Percentiles rank a stretch among this genome's conserved stretches.
These are phyloP conservation scores for Carapus acus DNA, from an alignment of 2,797 vertebrate species.

Conservation along the genomic window DNA sequence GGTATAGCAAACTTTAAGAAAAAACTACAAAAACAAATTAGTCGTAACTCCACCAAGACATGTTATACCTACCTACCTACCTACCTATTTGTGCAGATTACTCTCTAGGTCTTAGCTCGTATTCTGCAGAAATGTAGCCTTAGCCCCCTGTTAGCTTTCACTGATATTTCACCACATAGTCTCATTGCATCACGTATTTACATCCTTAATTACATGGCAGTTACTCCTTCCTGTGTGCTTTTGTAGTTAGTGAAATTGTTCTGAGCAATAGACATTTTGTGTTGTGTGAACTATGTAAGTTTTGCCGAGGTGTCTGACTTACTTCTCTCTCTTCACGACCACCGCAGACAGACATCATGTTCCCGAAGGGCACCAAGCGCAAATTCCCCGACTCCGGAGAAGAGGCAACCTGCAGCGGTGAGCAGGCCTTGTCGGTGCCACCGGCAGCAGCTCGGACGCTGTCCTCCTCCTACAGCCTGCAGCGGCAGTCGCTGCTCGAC, in stretches of 20 bases:
- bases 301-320: conserved; percentile 48
- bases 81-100: too few species aligned
- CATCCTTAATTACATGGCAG: conserved; percentile 49
- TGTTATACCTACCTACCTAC: conserved; percentile 47
- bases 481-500: conserved; percentile 93
- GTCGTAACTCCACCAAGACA: conserved; percentile 52
- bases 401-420: conserved; percentile 70
- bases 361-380: conserved; percentile 93
- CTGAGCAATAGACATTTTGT: conserved; percentile 37
- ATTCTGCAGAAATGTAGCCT: conserved; percentile 46
- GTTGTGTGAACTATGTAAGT: conserved; percentile 43
- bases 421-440: conserved; percentile 70
- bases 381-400: conserved; percentile 83
- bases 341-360: conserved; percentile 77
- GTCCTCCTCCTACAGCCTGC: conserved; percentile 80
- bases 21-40: conserved; percentile 61
- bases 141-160: conserved; percentile 46
- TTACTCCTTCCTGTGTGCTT: conserved; percentile 34
- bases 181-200: conserved; percentile 45
- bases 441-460: conserved; percentile 58
- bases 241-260: conserved; percentile 40
- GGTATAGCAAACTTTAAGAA: conserved; percentile 73
- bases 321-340: conserved; percentile 41
- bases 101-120: conserved; percentile 51
- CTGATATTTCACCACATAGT: conserved; percentile 51